Conservation (phyloP, 1,140 invertebrate species). For the Dermatophagoides farinae region DNA sequence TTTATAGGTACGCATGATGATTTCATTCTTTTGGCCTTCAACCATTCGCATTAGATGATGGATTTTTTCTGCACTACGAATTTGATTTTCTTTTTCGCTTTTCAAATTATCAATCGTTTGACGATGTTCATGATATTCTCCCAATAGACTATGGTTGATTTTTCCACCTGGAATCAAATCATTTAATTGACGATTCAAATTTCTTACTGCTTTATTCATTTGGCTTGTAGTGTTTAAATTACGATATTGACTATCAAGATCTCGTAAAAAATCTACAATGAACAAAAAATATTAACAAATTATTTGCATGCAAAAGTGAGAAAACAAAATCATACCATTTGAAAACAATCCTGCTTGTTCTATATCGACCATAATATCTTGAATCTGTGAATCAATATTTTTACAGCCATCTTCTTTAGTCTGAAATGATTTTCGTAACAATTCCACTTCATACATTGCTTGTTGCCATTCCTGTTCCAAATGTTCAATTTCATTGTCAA, state of each 20-base stretch:
- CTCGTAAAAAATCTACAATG: too few relatives aligned
- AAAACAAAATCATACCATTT: too few relatives aligned
- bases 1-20: constrained; percentile 94
- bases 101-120: constrained; percentile 44
- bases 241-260: not conserved
- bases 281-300: too few relatives aligned
- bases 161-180: not conserved
- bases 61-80: constrained; percentile 92
- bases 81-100: constrained; percentile 69
- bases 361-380: too few relatives aligned
- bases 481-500: too few relatives aligned
- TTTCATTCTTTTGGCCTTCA: constrained; percentile 88
- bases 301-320: too few relatives aligned
- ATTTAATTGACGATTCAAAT: not conserved
- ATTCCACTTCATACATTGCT: too few relatives aligned
- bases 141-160: not conserved
- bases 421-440: too few relatives aligned
- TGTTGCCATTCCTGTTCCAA: too few relatives aligned
- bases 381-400: too few relatives aligned
- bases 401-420: too few relatives aligned
- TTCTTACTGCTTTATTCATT: not conserved
- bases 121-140: not conserved
- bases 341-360: too few relatives aligned
- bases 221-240: not conserved
- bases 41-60: constrained; percentile 79